Evolutionary conservation across 2,888 invertebrate genomes (phyloP), one percentile per base, ranked within the genome.

Genomic region (Mamestra brassicae): DNA sequence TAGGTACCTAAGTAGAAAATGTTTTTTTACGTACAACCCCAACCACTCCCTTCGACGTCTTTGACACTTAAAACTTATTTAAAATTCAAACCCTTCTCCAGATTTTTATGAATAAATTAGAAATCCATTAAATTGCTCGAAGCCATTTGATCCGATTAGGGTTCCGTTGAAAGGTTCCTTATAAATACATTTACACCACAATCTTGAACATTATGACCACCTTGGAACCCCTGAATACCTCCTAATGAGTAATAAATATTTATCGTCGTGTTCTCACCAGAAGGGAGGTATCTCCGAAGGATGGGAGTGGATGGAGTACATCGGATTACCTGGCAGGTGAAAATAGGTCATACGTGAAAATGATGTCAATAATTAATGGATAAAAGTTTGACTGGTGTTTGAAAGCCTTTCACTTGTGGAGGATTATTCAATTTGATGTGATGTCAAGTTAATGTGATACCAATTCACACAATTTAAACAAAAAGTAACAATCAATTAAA

Each of bases 171-270:
- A 88, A 87, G 84, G 87, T 80, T 80, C 78, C 77, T 80, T 86
- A 86, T 86, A 88, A 88, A 89, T 88, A 88, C 72, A 87, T 85
- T 87, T 85, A 86, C 69, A 77, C 84, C 85, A 82, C 85, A 86
- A 87, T 89, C 87, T 89, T 87, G 83, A 81, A 83, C 74, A 81
- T 78, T 71, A 69, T 77, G 74, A 71, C 65, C 76, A 55, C 61
- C 77, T 65, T 55, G 76, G 73, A 70, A 75, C 80, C 80, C 71
- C 66, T 67, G 77, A 76, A 68, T 85, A 79, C 80, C 78, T 75
- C 70, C 69, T 90, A 90, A 91, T 90, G 88, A 91, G 88, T 87
- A 85, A 89, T 90, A 90, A 90, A 91, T 90, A 91, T 90, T 90
- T 90, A 91, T 90, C 79, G 83, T n/a, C 63, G 15, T 73, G 47